Percentiles rank a stretch among this genome's conserved stretches.
These are phyloP conservation scores for Drosophila bipectinata DNA, from an alignment of 1,140 invertebrate genomes.

Conservation along the genomic window DNA sequence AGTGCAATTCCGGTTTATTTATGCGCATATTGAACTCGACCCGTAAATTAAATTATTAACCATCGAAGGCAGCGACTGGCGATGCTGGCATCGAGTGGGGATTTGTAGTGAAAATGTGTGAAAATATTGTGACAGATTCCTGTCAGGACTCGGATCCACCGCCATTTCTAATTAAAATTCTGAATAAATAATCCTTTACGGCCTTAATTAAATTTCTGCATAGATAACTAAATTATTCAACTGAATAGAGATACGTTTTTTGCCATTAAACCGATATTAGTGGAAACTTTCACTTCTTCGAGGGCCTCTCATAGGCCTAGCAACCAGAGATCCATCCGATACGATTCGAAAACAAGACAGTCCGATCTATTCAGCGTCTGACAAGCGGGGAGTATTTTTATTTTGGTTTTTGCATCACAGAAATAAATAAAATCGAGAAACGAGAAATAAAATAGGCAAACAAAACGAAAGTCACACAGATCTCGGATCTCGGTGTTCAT, in stretches of 20 bases:
- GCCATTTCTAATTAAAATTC: constrained; percentile 1
- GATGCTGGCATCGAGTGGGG: constrained; percentile 3
- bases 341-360: constrained; percentile 29
- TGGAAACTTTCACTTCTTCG: constrained; percentile 28
- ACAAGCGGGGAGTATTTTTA: constrained; percentile 5
- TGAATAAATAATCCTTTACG: not conserved
- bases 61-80: constrained; percentile 17
- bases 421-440: constrained; percentile 26
- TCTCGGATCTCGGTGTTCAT: constrained; percentile 22
- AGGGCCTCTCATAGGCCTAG: constrained; percentile 29
- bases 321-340: constrained; percentile 27
- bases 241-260: constrained; percentile 3
- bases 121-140: constrained; percentile 38
- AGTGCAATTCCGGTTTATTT: constrained; percentile 58
- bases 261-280: constrained; percentile 33
- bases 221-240: not conserved
- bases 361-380: constrained; percentile 27
- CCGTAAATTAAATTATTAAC: constrained; percentile 67
- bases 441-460: constrained; percentile 18
- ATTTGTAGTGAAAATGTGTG: constrained; percentile 14
- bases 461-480: constrained; percentile 42
- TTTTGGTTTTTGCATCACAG: constrained; percentile 34
- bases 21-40: constrained; percentile 67
- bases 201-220: not conserved
- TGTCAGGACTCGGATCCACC: constrained; percentile 4